Evolutionary conservation across 2,888 invertebrate genomes (phyloP), one percentile per base, ranked within the genome.

Genomic region (Cephus nigrinus): DNA sequence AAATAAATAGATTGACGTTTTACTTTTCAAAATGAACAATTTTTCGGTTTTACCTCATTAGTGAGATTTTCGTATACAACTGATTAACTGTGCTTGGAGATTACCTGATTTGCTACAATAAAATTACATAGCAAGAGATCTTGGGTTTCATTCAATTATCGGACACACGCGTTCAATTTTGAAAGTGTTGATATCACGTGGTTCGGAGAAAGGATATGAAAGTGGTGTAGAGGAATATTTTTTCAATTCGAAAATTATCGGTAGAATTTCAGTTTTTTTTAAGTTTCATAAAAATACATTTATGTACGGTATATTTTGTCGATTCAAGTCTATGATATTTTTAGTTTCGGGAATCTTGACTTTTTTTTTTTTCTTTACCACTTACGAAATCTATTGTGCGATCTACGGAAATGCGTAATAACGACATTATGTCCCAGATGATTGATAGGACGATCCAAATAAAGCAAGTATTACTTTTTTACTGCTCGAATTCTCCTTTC

Each of bases 401-500:
- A 23, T 55, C 23, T 23, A 55, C 55, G 55, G 55, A 55, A 55
- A 55, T 55, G 55, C 55, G 55, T 55, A 55, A 55, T 55, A 23
- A 55, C 55, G 55, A 55, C 55, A 23, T 55, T 55, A 55, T 2
- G 23, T 55, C 55, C 55, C 9, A 55, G 23, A 55, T 9, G 23
- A 55, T 55, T 23, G 55, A 55, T 23, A 55, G 23, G 55, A 55
- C 55, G 55, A 55, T 55, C 55, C 55, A 55, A 55, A 33, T 33
- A 33, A 71, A 71, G 77, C 83, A 81, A 78, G 78, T 69, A 82
- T 81, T 85, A 86, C 87, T 88, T 86, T 88, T 87, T 84, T 85
- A 80, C 73, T 55, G 71, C 83, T 81, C 81, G 83, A 82, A 86
- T 86, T 86, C 87, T 84, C 88, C 88, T 88, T 88, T 88, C 88